phyloP scores from a whole-genome alignment of 2,888 invertebrate species.

The Sycophila texana region DNA sequence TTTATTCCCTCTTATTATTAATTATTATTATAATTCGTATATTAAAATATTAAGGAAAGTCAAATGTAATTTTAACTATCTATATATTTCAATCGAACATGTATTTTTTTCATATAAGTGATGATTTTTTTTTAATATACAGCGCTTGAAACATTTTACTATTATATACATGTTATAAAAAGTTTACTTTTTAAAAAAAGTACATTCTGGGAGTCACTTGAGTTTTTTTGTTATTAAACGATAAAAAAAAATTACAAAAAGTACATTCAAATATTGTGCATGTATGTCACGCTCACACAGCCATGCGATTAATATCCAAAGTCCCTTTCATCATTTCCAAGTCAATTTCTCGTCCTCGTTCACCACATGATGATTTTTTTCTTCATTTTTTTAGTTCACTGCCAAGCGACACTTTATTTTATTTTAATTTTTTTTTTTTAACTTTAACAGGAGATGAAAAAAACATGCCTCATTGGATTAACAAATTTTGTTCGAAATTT shows the following conservation, averaged over 20 bases:
- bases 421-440: not conserved
- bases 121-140: constrained; percentile 57
- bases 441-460: too few relatives aligned
- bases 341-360: constrained; percentile 53
- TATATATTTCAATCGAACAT: constrained; percentile 51
- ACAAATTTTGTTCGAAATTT: not conserved
- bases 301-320: constrained; percentile 33
- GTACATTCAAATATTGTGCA: constrained; percentile 16
- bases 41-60: constrained; percentile 40
- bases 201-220: constrained; percentile 51
- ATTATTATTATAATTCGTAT: constrained; percentile 38
- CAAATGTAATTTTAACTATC: constrained; percentile 52
- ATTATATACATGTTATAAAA: constrained; percentile 51
- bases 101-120: constrained; percentile 50
- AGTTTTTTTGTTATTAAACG: constrained; percentile 40
- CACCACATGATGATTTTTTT: not conserved
- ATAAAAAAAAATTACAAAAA: constrained; percentile 8
- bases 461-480: too few relatives aligned
- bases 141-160: constrained; percentile 56
- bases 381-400: constrained; percentile 33
- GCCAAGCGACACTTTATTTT: constrained; percentile 13
- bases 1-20: not conserved
- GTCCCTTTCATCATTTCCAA: constrained; percentile 16
- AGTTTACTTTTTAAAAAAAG: constrained; percentile 51
- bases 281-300: constrained; percentile 9